Evolutionary conservation across 2,888 invertebrate species (phyloP), one percentile per base, ranked within the genome.

Genomic region (Brachypalpus laphriformis): DNA sequence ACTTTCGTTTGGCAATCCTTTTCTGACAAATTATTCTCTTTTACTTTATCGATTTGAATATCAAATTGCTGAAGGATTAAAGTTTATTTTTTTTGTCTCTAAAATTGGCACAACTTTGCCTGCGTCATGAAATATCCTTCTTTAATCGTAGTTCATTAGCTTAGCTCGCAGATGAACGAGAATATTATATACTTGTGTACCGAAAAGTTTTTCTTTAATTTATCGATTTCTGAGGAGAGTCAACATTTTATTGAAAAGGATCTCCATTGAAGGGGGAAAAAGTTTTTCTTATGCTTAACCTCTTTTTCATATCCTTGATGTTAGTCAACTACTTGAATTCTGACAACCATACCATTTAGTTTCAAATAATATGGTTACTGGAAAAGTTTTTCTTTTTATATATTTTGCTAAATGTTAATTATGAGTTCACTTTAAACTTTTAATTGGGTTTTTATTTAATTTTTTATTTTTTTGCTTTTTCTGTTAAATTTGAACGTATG

Each of bases 401-500:
- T 42, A 49, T 71, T 34, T 28, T 28, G 31, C n/a, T 11, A 37
- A 49, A 49, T 59, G 71, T 49, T 49, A 57, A 49, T 71, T 59
- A 71, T 22, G 37, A 49, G 34, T n/a, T 8, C 47, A 47, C 59
- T 71, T 71, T 59, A 47, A 71, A 71, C 22, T 71, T 71, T 71
- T 59, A 71, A 71, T 71, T 59, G 71, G 59, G 31, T 49, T 71
- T 31, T 59, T 20, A 16, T 59, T 71, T 37, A 59, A 42, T 8
- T 22, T 57, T 37, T 37, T 18, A n/a, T 18, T 20, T 47, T 22
- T 11, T n/a, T n/a, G n/a, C n/a, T n/a, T 22, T 51, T n/a, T 51
- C n/a, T 37, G n/a, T 51, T 51, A n/a, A 25, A 51, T 14, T 1
- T 51, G 8, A 18, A 16, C 8, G n/a, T 5, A 6, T 40, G 40